Conservation (phyloP, 2,888 invertebrate genomes). For the Limnephilus auricula region DNA sequence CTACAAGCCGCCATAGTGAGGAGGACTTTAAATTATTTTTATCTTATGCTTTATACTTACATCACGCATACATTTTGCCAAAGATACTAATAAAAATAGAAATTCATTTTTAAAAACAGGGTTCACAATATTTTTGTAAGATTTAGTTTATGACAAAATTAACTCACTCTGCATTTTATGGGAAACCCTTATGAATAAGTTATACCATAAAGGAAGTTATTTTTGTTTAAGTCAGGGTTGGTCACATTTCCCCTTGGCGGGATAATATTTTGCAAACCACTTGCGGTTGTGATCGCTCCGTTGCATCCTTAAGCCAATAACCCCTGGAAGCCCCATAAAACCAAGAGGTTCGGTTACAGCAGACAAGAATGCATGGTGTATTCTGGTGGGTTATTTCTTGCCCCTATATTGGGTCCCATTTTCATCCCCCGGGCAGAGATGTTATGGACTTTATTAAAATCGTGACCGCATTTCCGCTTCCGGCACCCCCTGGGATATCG, state of each 20-base stretch:
- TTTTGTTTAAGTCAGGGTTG: not conserved
- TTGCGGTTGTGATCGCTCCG: not conserved
- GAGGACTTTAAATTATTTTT: too few relatives aligned
- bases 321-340: constrained; percentile 25
- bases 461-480: constrained; percentile 23
- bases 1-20: too few relatives aligned
- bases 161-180: not conserved
- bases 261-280: not conserved
- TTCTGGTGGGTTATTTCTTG: not conserved
- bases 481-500: constrained; percentile 11
- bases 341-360: not conserved
- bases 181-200: not conserved
- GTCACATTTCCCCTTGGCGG: not conserved
- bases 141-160: not conserved
- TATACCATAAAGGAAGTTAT: not conserved
- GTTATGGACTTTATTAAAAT: constrained; percentile 33
- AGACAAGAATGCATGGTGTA: constrained; percentile 36
- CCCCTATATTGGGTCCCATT: not conserved
- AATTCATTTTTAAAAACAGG: not conserved
- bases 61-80: too few relatives aligned
- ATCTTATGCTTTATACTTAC: too few relatives aligned
- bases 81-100: too few relatives aligned
- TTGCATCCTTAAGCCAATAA: constrained; percentile 4
- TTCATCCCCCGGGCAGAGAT: constrained; percentile 5
- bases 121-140: not conserved